phyloP scores from a whole-genome alignment of 2,113 vertebrate species.

The Mobula birostris region DNA sequence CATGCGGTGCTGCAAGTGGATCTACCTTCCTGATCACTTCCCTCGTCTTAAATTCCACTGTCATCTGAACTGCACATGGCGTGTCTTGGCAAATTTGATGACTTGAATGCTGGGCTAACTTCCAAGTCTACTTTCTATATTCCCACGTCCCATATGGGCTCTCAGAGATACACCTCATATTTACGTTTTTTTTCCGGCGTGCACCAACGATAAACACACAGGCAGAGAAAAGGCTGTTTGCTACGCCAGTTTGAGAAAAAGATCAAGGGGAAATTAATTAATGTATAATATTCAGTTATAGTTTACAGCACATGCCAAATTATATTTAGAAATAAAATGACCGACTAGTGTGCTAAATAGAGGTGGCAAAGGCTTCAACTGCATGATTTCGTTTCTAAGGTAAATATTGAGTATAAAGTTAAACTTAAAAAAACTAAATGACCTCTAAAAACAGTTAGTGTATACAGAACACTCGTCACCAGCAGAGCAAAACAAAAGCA shows the following conservation, averaged over 20 bases:
- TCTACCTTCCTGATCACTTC: slow-evolving; percentile 51
- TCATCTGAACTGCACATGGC: slow-evolving; percentile 75
- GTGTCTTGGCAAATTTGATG: slow-evolving; percentile 69
- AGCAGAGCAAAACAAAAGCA: neutral
- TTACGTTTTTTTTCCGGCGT: slow-evolving; percentile 45
- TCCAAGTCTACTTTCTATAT: slow-evolving; percentile 59
- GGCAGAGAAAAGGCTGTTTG: neutral
- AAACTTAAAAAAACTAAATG: neutral
- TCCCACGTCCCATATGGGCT: slow-evolving; percentile 61
- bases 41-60: slow-evolving; percentile 69
- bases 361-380: neutral
- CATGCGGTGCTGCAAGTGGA: slow-evolving; percentile 40
- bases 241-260: neutral
- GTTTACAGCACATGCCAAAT: neutral
- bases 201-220: neutral
- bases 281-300: neutral
- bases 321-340: neutral
- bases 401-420: neutral
- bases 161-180: slow-evolving; percentile 55
- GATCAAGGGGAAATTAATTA: neutral
- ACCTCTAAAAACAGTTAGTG: neutral
- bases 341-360: neutral
- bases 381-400: neutral
- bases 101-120: slow-evolving; percentile 58
- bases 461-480: neutral